Conservation (phyloP, 2,888 invertebrate genomes). For the Sussaba pulchella region DNA sequence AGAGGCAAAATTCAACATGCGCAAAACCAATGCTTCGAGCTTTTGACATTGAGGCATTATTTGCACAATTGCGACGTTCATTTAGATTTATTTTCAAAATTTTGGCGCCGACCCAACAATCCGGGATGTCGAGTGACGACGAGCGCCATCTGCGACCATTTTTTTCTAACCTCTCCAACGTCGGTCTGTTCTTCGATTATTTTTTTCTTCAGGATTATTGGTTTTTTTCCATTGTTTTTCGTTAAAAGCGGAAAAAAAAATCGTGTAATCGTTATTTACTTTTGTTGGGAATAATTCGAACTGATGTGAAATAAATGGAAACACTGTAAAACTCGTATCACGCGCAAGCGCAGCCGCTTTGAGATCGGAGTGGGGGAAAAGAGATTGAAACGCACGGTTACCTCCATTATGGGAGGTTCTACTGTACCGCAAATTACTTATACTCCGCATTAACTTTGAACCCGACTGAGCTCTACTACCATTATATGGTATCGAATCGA, state of each 20-base stretch:
- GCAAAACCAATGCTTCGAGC: background rate
- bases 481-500: conserved; percentile 8
- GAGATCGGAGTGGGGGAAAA: background rate
- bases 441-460: conserved; percentile 16
- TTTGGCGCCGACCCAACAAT: background rate
- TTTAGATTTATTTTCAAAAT: background rate
- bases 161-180: too few species aligned
- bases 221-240: too few species aligned
- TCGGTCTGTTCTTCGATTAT: too few species aligned
- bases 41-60: background rate
- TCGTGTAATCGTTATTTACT: too few species aligned
- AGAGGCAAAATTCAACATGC: too few species aligned
- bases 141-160: background rate
- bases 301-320: too few species aligned
- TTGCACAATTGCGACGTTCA: background rate
- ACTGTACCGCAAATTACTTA: conserved; percentile 1
- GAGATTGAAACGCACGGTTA: too few species aligned
- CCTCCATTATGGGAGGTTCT: background rate
- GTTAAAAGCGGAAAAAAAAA: too few species aligned
- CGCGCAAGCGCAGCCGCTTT: background rate
- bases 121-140: too few species aligned
- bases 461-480: conserved; percentile 8
- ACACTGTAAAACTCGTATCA: too few species aligned
- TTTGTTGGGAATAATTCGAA: too few species aligned
- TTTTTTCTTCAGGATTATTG: too few species aligned